Evolutionary conservation across 2,113 vertebrate species (phyloP).

Genomic region (Ardeotis arabs): DNA sequence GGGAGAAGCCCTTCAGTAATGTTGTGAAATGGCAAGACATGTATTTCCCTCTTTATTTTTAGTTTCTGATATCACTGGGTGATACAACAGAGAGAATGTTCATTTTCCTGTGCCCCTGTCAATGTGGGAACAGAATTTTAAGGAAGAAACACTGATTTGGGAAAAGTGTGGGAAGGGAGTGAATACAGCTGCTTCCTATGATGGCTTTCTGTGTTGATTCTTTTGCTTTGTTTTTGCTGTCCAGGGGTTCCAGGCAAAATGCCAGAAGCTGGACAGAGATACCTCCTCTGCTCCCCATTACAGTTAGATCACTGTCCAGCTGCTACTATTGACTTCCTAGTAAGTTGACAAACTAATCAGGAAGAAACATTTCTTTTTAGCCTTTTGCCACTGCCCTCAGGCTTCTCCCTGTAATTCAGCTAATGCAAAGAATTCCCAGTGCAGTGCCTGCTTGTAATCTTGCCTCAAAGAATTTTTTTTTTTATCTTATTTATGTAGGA

Average conservation of each 20-base stretch:
- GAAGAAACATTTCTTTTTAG: not conserved
- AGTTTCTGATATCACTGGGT: not conserved
- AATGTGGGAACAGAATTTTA: not conserved
- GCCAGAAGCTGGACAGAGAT: not conserved
- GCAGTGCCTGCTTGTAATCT: not conserved
- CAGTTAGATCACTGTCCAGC: not conserved
- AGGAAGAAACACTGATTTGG: not conserved
- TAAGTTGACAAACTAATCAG: not conserved
- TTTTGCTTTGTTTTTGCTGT: not conserved
- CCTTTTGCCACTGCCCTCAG: not conserved
- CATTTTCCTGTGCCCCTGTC: rapidly evolving
- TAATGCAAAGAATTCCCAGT: not conserved
- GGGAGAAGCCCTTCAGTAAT: not conserved
- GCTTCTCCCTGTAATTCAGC: not conserved
- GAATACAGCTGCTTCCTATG: not conserved
- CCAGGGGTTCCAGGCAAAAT: not conserved
- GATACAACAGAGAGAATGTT: not conserved
- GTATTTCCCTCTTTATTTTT: not conserved
- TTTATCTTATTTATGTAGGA: not conserved
- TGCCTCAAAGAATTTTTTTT: not conserved
- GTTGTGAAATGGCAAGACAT: not conserved
- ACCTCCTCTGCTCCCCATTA: not conserved
- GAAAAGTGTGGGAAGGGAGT: not conserved
- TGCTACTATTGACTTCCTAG: not conserved
- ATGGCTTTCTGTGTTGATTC: not conserved